Evolutionary conservation across 2,888 invertebrate genomes (phyloP).

Genomic region (Mesorhabditis sp.): DNA sequence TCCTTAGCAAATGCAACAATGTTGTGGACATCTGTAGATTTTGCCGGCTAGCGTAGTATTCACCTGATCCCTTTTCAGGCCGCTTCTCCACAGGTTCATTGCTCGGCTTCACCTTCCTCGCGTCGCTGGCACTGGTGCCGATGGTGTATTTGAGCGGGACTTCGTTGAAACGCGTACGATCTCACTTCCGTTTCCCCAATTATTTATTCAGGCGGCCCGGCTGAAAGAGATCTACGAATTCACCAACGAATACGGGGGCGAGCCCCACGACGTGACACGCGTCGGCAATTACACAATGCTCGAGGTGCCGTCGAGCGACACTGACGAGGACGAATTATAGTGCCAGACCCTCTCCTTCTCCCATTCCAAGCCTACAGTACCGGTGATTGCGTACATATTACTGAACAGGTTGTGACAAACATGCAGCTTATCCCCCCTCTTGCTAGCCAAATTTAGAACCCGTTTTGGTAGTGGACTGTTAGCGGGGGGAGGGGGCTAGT

Average conservation of each 20-base stretch:
- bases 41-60: too few relatives aligned
- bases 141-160: not conserved
- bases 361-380: not conserved
- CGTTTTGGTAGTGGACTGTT: too few relatives aligned
- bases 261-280: not conserved
- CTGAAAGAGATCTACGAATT: conserved; percentile 3
- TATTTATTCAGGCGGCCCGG: not conserved
- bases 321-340: not conserved
- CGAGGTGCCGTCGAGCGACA: conserved; percentile 4
- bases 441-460: too few relatives aligned
- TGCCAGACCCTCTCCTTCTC: too few relatives aligned
- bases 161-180: not conserved
- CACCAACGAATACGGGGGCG: not conserved
- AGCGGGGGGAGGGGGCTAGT: too few relatives aligned
- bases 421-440: too few relatives aligned
- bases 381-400: not conserved
- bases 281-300: conserved; percentile 4
- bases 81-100: not conserved
- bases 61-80: not conserved
- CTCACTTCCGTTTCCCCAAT: not conserved
- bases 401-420: too few relatives aligned
- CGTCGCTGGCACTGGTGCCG: not conserved
- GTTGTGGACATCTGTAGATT: too few relatives aligned
- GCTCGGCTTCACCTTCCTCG: not conserved
- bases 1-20: too few relatives aligned